Conservation (phyloP, 2,888 invertebrate genomes). For the Neoascia interrupta region DNA sequence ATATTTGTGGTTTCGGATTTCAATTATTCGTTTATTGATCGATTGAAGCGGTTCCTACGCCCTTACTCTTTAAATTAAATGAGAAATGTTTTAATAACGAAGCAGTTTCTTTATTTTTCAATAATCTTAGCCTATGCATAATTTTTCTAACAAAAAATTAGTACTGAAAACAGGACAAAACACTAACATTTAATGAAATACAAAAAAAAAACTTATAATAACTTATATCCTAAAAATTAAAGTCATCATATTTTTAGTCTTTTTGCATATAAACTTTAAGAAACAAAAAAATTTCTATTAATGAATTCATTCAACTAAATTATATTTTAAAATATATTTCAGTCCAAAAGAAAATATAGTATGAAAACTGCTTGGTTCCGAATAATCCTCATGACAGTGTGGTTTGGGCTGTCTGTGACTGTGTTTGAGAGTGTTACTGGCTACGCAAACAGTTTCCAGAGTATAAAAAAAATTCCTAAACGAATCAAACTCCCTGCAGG, state of each 20-base stretch:
- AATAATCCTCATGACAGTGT: too few species aligned
- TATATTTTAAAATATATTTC: slow-evolving; percentile 28
- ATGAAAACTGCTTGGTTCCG: neutral
- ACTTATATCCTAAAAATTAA: slow-evolving; percentile 8
- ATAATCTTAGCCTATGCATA: neutral
- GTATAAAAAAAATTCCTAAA: slow-evolving; percentile 1
- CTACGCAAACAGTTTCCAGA: neutral
- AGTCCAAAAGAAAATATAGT: slow-evolving; percentile 36
- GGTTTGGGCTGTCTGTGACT: too few species aligned
- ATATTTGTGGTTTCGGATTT: too few species aligned
- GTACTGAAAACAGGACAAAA: slow-evolving; percentile 18
- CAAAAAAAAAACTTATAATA: neutral
- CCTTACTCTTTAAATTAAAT: too few species aligned
- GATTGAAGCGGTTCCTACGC: too few species aligned
- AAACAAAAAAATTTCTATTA: neutral
- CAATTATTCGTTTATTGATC: too few species aligned
- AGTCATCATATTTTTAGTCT: slow-evolving; percentile 1
- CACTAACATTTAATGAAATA: slow-evolving; percentile 15
- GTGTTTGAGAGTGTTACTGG: too few species aligned
- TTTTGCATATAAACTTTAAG: slow-evolving; percentile 20
- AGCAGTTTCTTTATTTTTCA: slow-evolving; percentile 14
- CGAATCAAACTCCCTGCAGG: slow-evolving; percentile 6
- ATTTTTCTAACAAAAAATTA: slow-evolving; percentile 3
- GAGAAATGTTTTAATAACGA: slow-evolving; percentile 18
- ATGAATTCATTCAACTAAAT: slow-evolving; percentile 36